Evolutionary conservation across 2,888 invertebrate species (phyloP), one percentile per base, ranked within the genome.

Genomic region (Campopleginae sp.): DNA sequence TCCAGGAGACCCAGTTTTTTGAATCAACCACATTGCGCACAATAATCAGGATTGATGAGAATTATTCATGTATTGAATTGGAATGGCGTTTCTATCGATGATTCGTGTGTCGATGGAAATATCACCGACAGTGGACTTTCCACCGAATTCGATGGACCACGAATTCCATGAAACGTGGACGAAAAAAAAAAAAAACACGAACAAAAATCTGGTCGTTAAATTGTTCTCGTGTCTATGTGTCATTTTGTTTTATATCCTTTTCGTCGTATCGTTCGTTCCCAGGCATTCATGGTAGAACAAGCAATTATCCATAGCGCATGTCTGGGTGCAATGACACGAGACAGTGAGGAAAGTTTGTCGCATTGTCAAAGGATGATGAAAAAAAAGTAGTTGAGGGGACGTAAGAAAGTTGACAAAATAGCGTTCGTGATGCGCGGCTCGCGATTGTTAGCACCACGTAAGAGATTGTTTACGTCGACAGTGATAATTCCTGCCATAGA

Each of bases 91-190:
- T 65, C 31, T 33, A 44, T 44, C 68, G 68, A 68, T 31, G 8
- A 23, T 48, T 48, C 31, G 31, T 31, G 48, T 17, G 48, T 31
- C 5, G 31, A 38, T 3, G 4, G 66, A 23, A 5, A 68, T 65
- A 65, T 19, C 61, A 58, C 61, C 27, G 33, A 44, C 65, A 38
- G 23, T 42, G 46, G 46, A 78, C 78, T 82, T 82, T 78, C 78
- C 46, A 78, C 77, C 51, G 12, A 23, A 78, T 44, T 82, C 72
- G 66, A 17, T 82, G 72, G 66, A 78, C 72, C 82, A 66, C 44
- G 61, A 82, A 81, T 66, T 72, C 82, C 58, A 12, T 27, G 38
- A 38, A 48, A 61, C 44, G 44, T 70, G 58, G n/a, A 75, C 51
- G 38, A 19, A 33, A 38, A 42, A 66, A 3, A 23, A 27, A 44